Percentiles rank a stretch among this genome's conserved stretches.
These are phyloP conservation scores for Torymus auratus DNA, from an alignment of 2,888 invertebrate genomes.

Conservation along the genomic window DNA sequence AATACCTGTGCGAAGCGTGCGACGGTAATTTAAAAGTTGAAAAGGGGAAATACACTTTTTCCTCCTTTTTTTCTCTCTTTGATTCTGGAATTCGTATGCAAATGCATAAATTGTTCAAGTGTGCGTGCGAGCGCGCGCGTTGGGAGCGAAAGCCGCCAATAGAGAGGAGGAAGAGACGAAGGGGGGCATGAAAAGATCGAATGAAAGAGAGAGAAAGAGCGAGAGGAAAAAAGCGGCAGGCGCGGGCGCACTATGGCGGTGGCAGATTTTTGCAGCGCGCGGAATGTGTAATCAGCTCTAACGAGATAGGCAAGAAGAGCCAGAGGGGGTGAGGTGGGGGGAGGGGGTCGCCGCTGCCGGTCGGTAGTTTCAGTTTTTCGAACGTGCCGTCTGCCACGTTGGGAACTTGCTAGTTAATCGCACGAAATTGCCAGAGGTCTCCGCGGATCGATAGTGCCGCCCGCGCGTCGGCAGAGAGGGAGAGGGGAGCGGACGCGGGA, in stretches of 20 bases:
- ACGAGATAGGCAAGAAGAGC: constrained; percentile 46
- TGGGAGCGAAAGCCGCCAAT: background rate
- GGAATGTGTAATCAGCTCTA: constrained; percentile 50
- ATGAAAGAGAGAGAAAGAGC: constrained; percentile 19
- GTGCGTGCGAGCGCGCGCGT: background rate
- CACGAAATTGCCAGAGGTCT: constrained; percentile 41
- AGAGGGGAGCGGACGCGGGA: background rate
- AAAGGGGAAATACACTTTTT: background rate
- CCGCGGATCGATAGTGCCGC: background rate
- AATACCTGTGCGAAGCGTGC: background rate
- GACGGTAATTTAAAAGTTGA: constrained; percentile 29
- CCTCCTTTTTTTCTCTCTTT: background rate
- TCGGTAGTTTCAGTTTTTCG: constrained; percentile 49
- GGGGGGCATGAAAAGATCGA: constrained; percentile 19
- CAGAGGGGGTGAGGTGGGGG: background rate
- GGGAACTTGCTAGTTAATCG: constrained; percentile 47
- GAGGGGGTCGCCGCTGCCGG: background rate
- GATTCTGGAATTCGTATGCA: constrained; percentile 22
- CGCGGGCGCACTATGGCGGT: background rate
- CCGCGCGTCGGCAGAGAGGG: background rate
- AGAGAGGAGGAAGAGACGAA: background rate
- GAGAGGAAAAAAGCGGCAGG: background rate
- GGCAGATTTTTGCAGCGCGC: constrained; percentile 38
- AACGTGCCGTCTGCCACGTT: constrained; percentile 47
- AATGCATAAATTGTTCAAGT: constrained; percentile 34